Base-by-base conservation (phyloP, 2,113 vertebrate species). In the Caloenas nicobarica region DNA sequence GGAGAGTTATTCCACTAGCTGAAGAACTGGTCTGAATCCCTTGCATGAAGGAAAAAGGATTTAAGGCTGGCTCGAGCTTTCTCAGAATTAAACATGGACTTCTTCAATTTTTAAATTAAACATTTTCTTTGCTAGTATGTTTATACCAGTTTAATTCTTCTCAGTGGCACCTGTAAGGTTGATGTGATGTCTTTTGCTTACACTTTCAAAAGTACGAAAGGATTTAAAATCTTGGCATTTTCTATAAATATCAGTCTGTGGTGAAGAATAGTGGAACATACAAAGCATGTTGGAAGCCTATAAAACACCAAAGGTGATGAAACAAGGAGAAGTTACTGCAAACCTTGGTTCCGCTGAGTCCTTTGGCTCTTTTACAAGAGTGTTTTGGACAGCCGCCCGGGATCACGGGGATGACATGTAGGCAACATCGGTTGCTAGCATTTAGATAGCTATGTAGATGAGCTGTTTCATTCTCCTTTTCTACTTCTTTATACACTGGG, bases 361-460 rank as follows among this genome's bases (percentile, higher is more conserved):
- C 85, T 86, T 73, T 94, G 81, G 36, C 66, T 91, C 62, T 69
- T 61, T n/a, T 54, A 26, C 46, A 66, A 56, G 44, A 66, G 34
- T 48, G 9, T 86, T 95, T 93, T 95, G 93, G 85, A 81, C 38
- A 57, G 50, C 68, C 81, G 79, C 65, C 88, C 90, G 78, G 76
- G 34, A 83, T 71, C 60, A 16, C 16, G 64, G 40, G 26, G 14
- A 11, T 81, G 71, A 44, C 64, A 28, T 23, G 29, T 33, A 82
- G 84, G 50, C 46, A 29, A 16, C 60, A 66, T 17, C 71, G 86
- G 4, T 78, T 70, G 64, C 70, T 87, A 62, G 70, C 34, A 5
- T 88, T 93, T 78, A 74, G 76, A 38, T 71, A 77, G 38, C 64
- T 70, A 5, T 50, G 70, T 64, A 78, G 56, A 66, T 58, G 34